Evolutionary conservation across 2,888 invertebrate species (phyloP).

Genomic region (Noctua pronuba): DNA sequence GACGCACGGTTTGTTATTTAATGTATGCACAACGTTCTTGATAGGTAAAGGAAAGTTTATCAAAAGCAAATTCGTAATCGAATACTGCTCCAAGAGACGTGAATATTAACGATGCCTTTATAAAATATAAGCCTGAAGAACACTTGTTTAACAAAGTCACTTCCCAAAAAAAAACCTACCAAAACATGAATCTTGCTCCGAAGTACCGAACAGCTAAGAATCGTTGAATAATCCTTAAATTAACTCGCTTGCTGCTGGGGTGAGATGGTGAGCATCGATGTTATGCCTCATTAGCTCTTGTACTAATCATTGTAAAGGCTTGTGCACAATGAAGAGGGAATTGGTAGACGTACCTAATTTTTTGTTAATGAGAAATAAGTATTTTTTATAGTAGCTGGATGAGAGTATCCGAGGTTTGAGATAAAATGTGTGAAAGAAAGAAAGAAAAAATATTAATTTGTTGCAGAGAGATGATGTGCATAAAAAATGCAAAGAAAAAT

Average conservation of each 20-base stretch:
- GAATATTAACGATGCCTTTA: background rate
- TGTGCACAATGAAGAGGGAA: slow-evolving; percentile 5
- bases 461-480: too few relatives aligned
- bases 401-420: background rate
- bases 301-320: slow-evolving; percentile 62
- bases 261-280: slow-evolving; percentile 64
- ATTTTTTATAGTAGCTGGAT: background rate
- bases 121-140: background rate
- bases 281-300: slow-evolving; percentile 69
- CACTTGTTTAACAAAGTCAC: background rate
- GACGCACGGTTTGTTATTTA: too few relatives aligned
- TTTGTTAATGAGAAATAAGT: background rate
- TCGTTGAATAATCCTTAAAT: slow-evolving; percentile 63
- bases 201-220: slow-evolving; percentile 39
- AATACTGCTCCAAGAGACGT: background rate
- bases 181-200: slow-evolving; percentile 21
- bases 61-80: background rate
- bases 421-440: background rate
- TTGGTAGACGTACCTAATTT: background rate
- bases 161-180: background rate
- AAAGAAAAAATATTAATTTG: too few relatives aligned
- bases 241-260: slow-evolving; percentile 55
- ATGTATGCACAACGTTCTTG: background rate
- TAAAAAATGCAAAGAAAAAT: too few relatives aligned
- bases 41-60: background rate